Evolutionary conservation across 2,888 invertebrate genomes (phyloP).

Genomic region (Chrysotoxum bicinctum): DNA sequence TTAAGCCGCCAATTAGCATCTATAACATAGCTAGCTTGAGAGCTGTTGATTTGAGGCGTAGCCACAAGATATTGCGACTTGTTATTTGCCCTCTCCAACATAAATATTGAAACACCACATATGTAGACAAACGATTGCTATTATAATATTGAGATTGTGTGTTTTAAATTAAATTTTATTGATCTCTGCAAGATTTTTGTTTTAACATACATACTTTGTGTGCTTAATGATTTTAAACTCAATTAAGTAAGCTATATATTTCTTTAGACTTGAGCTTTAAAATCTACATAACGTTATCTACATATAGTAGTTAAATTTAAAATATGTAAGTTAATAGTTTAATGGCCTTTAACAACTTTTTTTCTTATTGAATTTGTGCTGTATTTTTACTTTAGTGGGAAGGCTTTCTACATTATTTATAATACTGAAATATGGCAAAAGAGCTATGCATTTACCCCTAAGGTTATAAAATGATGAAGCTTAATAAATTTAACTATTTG

Average conservation of each 20-base stretch:
- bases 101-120: background rate
- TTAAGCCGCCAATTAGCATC: constrained; percentile 7
- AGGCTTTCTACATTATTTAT: background rate
- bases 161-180: constrained; percentile 10
- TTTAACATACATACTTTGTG: background rate
- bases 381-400: background rate
- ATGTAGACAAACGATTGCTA: background rate
- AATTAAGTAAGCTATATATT: background rate
- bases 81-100: background rate
- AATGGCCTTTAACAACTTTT: background rate
- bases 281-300: background rate
- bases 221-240: background rate
- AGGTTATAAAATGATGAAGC: background rate
- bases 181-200: background rate
- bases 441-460: background rate
- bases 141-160: background rate
- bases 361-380: background rate
- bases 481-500: background rate
- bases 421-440: background rate
- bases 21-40: background rate
- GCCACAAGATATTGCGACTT: constrained; percentile 1
- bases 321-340: background rate
- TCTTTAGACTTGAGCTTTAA: background rate
- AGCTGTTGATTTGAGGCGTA: constrained; percentile 12
- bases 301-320: background rate